Evolutionary conservation across 1,140 invertebrate genomes (phyloP).

Genomic region (Lerema accius): DNA sequence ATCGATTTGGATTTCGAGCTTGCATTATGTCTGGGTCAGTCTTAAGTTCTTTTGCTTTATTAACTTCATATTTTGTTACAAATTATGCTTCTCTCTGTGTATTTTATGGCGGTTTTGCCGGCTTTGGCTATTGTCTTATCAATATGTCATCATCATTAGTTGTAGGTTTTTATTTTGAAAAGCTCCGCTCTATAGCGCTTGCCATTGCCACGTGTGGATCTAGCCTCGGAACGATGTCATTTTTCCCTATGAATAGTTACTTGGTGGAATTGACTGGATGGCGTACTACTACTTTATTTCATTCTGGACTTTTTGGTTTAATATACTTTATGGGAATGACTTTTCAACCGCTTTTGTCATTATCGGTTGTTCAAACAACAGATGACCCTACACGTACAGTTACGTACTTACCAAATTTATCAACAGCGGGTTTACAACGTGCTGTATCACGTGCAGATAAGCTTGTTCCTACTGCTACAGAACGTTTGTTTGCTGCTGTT

Average conservation of each 20-base stretch:
- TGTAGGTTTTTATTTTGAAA: constrained; percentile 93
- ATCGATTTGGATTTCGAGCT: constrained; percentile 88
- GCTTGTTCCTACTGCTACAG: constrained; percentile 54
- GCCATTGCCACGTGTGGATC: constrained; percentile 91
- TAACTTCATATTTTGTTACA: constrained; percentile 63
- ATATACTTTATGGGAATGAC: constrained; percentile 67
- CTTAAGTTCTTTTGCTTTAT: constrained; percentile 58
- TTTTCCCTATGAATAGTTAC: constrained; percentile 86
- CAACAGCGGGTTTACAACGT: constrained; percentile 43
- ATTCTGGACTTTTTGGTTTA: constrained; percentile 84
- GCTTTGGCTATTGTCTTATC: constrained; percentile 91
- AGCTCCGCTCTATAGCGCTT: constrained; percentile 89
- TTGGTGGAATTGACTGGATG: constrained; percentile 88
- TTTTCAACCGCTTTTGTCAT: constrained; percentile 62
- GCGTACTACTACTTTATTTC: constrained; percentile 87
- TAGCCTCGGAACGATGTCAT: constrained; percentile 88
- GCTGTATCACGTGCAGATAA: constrained; percentile 43
- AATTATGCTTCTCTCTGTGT: constrained; percentile 54
- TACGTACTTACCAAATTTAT: constrained; percentile 72
- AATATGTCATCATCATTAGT: constrained; percentile 86
- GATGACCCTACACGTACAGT: constrained; percentile 70
- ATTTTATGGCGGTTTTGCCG: constrained; percentile 82
- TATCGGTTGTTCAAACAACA: constrained; percentile 59
- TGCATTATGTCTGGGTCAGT: constrained; percentile 86
- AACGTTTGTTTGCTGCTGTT: constrained; percentile 66